These are phyloP conservation scores for Falco berigora DNA, from an alignment of 2,797 vertebrate genomes.

Conservation along the genomic window DNA sequence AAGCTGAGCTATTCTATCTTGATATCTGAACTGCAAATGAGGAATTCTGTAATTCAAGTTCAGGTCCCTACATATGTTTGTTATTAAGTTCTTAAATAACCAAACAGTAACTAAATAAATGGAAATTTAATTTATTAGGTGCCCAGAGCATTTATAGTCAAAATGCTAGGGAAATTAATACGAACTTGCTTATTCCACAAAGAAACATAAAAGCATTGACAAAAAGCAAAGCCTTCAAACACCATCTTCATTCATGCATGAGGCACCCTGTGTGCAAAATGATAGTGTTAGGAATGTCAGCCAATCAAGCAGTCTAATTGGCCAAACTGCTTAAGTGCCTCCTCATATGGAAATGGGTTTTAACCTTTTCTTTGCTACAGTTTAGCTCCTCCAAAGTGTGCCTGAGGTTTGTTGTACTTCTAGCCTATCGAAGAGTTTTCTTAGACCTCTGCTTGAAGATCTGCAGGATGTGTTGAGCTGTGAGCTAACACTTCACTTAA, in stretches of 20 bases:
- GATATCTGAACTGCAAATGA: conserved; percentile 48
- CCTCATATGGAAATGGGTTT: not conserved
- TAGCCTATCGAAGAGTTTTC: not conserved
- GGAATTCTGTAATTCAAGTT: conserved; percentile 45
- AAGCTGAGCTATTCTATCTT: conserved; percentile 11
- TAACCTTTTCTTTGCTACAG: conserved; percentile 10
- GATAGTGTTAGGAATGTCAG: conserved; percentile 24
- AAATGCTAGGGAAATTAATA: conserved; percentile 59
- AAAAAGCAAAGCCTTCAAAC: conserved; percentile 2
- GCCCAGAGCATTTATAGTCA: conserved; percentile 21
- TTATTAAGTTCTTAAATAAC: conserved; percentile 51
- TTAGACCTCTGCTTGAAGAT: not conserved
- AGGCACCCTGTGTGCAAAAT: conserved; percentile 24
- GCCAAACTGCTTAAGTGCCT: not conserved
- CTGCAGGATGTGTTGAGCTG: not conserved
- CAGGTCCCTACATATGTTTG: not conserved
- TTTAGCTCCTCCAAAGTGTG: not conserved
- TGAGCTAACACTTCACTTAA: not conserved
- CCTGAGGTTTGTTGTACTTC: not conserved
- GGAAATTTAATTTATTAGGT: conserved; percentile 58
- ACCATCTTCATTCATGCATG: conserved; percentile 8
- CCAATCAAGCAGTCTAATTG: conserved; percentile 46
- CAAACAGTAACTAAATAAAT: conserved; percentile 54
- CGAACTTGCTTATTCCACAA: conserved; percentile 1
- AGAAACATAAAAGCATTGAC: not conserved